Conservation (phyloP, 2,113 vertebrate species). For the Eolophus roseicapilla region DNA sequence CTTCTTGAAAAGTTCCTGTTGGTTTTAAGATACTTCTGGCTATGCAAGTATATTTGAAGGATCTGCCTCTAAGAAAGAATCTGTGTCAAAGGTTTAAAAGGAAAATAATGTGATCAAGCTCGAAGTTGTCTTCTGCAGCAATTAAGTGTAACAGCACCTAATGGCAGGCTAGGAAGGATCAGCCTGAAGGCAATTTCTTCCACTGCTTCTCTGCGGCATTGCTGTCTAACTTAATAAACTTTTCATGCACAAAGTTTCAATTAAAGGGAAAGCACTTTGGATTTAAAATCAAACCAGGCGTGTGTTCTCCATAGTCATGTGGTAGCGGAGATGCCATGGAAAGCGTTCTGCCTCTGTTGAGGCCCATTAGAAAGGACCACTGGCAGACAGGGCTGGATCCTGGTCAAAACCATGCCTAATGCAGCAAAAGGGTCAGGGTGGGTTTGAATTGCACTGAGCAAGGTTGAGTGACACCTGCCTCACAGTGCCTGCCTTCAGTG, state of each 20-base stretch:
- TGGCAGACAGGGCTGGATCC: accelerated
- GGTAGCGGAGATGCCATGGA: not conserved
- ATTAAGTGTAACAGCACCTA: conserved; percentile 27
- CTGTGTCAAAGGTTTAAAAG: not conserved
- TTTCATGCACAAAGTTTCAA: conserved; percentile 1
- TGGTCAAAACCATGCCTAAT: accelerated
- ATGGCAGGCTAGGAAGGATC: not conserved
- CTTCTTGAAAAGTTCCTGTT: not conserved
- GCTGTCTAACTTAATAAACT: conserved; percentile 3
- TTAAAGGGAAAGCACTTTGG: not conserved
- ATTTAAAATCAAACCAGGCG: not conserved
- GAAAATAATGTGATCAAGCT: not conserved
- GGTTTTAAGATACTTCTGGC: not conserved
- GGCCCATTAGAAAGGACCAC: accelerated
- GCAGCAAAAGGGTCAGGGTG: accelerated
- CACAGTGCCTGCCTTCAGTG: not conserved
- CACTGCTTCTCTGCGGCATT: not conserved
- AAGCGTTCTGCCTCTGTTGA: not conserved
- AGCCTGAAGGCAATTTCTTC: conserved; percentile 20
- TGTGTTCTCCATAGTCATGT: not conserved
- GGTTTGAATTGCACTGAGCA: accelerated
- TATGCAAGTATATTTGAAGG: not conserved
- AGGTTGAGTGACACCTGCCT: not conserved
- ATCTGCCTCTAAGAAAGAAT: not conserved
- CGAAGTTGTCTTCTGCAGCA: conserved; percentile 13